Evolutionary conservation across 2,113 vertebrate genomes (phyloP).

Genomic region (Oplegnathus fasciatus): DNA sequence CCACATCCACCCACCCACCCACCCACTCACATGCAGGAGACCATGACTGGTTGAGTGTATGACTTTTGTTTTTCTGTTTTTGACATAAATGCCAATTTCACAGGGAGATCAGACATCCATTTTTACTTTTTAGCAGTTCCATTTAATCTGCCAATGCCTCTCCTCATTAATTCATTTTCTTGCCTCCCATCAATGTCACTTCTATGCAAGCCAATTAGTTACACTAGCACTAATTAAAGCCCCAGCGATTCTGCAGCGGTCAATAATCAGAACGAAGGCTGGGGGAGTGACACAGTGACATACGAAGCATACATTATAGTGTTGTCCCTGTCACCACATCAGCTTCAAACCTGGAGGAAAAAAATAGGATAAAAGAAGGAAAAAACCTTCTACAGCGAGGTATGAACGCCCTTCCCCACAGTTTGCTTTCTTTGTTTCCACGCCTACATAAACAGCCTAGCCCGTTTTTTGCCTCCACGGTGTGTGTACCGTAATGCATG

Average conservation of each 20-base stretch:
- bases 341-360: neutral
- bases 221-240: slow-evolving; percentile 79
- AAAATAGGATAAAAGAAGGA: neutral
- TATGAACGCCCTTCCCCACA: neutral
- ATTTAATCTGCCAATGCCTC: slow-evolving; percentile 59
- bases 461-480: slow-evolving; percentile 7
- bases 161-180: slow-evolving; percentile 73
- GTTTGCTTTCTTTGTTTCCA: slow-evolving; percentile 25
- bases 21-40: slow-evolving; percentile 11
- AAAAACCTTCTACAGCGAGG: neutral
- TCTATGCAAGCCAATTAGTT: slow-evolving; percentile 76
- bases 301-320: slow-evolving; percentile 44
- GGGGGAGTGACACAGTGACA: slow-evolving; percentile 53
- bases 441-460: neutral
- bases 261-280: slow-evolving; percentile 74
- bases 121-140: slow-evolving; percentile 54
- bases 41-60: neutral
- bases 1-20: slow-evolving; percentile 35
- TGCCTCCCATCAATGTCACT: slow-evolving; percentile 75
- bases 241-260: slow-evolving; percentile 73
- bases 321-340: slow-evolving; percentile 22
- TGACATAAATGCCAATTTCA: slow-evolving; percentile 37
- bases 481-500: neutral
- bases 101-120: slow-evolving; percentile 18
- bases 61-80: slow-evolving; percentile 25